Evolutionary conservation across 2,797 vertebrate species (phyloP).

Genomic region (Tapera naevia): DNA sequence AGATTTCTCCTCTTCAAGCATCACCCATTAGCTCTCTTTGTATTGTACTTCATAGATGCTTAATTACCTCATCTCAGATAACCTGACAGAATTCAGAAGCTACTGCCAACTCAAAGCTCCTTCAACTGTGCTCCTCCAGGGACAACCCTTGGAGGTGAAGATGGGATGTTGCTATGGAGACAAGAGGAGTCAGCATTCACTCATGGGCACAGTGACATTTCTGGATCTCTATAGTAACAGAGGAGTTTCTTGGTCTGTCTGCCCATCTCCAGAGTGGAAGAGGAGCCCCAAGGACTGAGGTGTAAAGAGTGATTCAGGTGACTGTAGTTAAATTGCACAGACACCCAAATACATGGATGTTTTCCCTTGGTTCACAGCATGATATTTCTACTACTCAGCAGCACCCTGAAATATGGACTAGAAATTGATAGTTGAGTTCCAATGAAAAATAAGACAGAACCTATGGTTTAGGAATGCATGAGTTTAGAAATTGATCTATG

Average conservation of each 20-base stretch:
- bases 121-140: not conserved
- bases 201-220: not conserved
- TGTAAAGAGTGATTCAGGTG: not conserved
- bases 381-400: not conserved
- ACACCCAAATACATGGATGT: not conserved
- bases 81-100: not conserved
- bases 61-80: constrained; percentile 1
- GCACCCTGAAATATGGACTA: not conserved
- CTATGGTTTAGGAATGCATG: not conserved
- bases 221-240: not conserved
- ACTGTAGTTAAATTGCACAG: not conserved
- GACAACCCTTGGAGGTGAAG: not conserved
- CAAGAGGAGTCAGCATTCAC: not conserved
- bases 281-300: not conserved
- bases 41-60: not conserved
- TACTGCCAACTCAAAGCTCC: not conserved
- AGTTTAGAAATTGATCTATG: not conserved
- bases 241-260: not conserved
- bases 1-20: not conserved
- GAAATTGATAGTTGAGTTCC: not conserved
- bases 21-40: not conserved
- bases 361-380: not conserved
- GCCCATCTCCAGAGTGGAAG: not conserved
- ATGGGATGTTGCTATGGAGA: constrained; percentile 8
- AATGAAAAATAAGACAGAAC: not conserved